Base-by-base conservation (phyloP, 2,797 vertebrate genomes). In the Rhinatrema bivittatum region DNA sequence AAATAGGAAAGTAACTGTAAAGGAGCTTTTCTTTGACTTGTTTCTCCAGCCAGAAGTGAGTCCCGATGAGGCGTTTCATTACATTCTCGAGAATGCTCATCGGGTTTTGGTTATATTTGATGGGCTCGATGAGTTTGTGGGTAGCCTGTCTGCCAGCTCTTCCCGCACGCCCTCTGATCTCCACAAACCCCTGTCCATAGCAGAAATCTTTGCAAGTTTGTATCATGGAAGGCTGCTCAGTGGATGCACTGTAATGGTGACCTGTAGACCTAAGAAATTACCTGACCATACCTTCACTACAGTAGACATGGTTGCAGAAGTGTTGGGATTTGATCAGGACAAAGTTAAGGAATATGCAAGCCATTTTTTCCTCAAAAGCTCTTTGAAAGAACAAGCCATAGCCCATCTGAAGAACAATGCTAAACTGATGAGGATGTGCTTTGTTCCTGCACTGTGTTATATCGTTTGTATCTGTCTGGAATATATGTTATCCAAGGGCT, bases 91-190 rank as follows among this genome's bases (percentile, higher is more conserved):
- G 28, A 86, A 88, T 3, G 81, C 90, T 5, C 54, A 42, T 7
- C 59, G 44, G 6, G 77, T 78, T 6, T 83, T 90, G 39, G 74
- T 93, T 41, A 84, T 97, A 50, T 87, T 97, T 14, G 94, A 97
- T n/a, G 93, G 94, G 5, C 86, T 94, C 32, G 92, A 93, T 17
- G 90, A 95, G 61, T 90, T 90, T 52, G 42, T 68, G 22, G 56
- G 39, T 7, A 54, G 69, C 44, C 6, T 39, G 36, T 39, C 46
- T 9, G 15, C 18, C 8, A 39, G 25, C 10, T 23, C 43, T 17
- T 29, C 11, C 3, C 10, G 13, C 4, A 31, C 8, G 4, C 9
- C 2, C 3, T 10, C 66, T 2, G 50, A 70, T 46, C 47, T 52
- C 2, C 13, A 40, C 35, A 40, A 29, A 1, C 51, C 1, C 4